phyloP scores from a whole-genome alignment of 2,797 vertebrate species.

The Oryzias dopingdopingensis region DNA sequence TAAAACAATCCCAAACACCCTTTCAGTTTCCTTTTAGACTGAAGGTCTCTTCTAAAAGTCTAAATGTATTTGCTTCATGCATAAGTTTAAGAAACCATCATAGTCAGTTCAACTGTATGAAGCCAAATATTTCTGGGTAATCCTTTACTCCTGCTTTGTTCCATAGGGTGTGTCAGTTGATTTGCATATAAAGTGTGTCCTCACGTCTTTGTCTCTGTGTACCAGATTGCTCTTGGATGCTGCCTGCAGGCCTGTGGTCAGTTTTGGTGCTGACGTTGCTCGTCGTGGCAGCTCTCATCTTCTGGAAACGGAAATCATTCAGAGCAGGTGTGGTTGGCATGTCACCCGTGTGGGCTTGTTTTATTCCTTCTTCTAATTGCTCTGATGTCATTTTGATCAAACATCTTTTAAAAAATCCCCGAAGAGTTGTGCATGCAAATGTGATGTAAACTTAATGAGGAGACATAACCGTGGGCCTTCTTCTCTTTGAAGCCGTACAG shows the following conservation, averaged over 20 bases:
- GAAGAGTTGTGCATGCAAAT: background rate
- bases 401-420: background rate
- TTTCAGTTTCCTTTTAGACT: too few relatives aligned
- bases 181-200: background rate
- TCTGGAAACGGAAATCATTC: slow-evolving; percentile 46
- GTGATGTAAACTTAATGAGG: too few relatives aligned
- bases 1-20: too few relatives aligned
- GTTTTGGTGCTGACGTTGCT: slow-evolving; percentile 62
- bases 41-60: too few relatives aligned
- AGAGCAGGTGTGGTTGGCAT: slow-evolving; percentile 44
- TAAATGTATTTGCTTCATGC: background rate
- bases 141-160: background rate
- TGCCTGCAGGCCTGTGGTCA: slow-evolving; percentile 69
- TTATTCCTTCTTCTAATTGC: background rate
- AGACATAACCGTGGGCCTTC: slow-evolving; percentile 10
- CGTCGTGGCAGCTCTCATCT: slow-evolving; percentile 51
- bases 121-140: background rate
- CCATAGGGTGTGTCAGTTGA: background rate
- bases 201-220: slow-evolving; percentile 2
- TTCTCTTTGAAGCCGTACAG: slow-evolving; percentile 31
- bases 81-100: background rate
- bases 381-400: slow-evolving; percentile 2
- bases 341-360: slow-evolving; percentile 3
- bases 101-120: background rate
- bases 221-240: slow-evolving; percentile 62